Percentiles rank a stretch among this genome's conserved stretches.
These are phyloP conservation scores for Palythoa grandiflora DNA, from an alignment of 92 coral and sea anemone genomes.

Conservation along the genomic window DNA sequence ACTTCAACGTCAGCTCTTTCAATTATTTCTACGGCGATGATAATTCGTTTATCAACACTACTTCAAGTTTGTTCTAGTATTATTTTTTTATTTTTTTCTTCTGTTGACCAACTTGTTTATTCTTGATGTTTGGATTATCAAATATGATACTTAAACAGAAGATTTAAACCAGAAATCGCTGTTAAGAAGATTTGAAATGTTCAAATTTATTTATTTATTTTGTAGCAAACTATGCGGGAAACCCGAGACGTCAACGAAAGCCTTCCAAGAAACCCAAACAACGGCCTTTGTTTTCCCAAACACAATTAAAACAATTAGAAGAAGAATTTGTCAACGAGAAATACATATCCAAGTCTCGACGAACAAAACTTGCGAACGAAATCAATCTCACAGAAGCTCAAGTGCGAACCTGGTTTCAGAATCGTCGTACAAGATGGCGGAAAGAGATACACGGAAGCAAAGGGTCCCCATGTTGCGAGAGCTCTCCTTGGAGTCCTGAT, in stretches of 20 bases:
- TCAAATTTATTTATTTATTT: conserved; percentile 10
- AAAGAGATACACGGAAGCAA: conserved; percentile 82
- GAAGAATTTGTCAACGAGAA: conserved; percentile 87
- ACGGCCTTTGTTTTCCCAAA: conserved; percentile 86
- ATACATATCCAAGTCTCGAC: conserved; percentile 87
- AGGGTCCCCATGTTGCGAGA: conserved; percentile 51
- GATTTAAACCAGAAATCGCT: background rate
- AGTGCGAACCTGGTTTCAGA: conserved; percentile 92
- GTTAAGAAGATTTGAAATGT: background rate
- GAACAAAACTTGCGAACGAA: conserved; percentile 81
- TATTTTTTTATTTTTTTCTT: too few relatives aligned
- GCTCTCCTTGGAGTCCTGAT: conserved; percentile 41
- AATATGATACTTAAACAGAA: background rate
- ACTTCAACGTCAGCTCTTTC: too few relatives aligned
- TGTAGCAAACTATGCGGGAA: conserved; percentile 71
- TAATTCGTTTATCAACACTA: too few relatives aligned
- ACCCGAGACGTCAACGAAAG: conserved; percentile 79
- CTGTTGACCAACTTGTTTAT: too few relatives aligned
- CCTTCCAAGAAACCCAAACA: conserved; percentile 87
- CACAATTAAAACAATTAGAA: conserved; percentile 83
- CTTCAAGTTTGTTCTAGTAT: too few relatives aligned
- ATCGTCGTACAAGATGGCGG: conserved; percentile 92
- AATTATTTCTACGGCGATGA: too few relatives aligned
- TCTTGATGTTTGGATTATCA: too few relatives aligned
- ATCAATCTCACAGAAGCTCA: conserved; percentile 89